Conservation (phyloP, 2,888 invertebrate species). For the Panorpa germanica region DNA sequence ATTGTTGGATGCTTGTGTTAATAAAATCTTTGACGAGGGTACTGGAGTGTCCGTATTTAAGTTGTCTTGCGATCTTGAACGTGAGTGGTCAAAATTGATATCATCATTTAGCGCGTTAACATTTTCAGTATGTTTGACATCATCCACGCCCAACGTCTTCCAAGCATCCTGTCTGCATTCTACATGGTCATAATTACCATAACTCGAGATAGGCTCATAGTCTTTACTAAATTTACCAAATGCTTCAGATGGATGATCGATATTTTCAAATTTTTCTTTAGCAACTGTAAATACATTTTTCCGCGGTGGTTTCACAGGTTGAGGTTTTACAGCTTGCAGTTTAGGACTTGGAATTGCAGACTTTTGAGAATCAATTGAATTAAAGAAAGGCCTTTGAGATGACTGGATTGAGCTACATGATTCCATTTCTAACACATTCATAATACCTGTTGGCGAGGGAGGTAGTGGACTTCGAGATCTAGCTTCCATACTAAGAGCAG, state of each 20-base stretch:
- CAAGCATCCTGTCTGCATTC: slow-evolving; percentile 63
- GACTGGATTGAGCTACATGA: no score
- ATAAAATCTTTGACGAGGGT: slow-evolving; percentile 15
- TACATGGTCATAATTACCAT: slow-evolving; percentile 58
- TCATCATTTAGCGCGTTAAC: slow-evolving; percentile 21
- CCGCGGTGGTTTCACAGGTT: slow-evolving; percentile 22
- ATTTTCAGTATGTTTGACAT: slow-evolving; percentile 50
- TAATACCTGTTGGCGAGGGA: slow-evolving; percentile 39
- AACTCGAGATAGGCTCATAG: no score
- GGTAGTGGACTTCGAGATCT: slow-evolving; percentile 67
- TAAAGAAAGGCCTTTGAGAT: slow-evolving; percentile 20
- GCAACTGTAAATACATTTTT: slow-evolving; percentile 16
- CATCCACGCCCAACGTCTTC: slow-evolving; percentile 59
- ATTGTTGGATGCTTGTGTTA: slow-evolving; percentile 15
- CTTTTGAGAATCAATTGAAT: slow-evolving; percentile 22
- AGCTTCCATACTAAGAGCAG: slow-evolving; percentile 58
- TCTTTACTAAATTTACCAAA: slow-evolving; percentile 21
- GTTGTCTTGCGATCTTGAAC: slow-evolving; percentile 30
- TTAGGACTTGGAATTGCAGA: no score
- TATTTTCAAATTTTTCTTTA: slow-evolving; percentile 7
- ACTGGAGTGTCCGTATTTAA: slow-evolving; percentile 23
- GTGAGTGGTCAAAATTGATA: slow-evolving; percentile 15
- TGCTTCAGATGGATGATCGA: slow-evolving; percentile 17
- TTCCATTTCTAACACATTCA: no score
- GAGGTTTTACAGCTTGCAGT: slow-evolving; percentile 6